Percentiles rank a stretch among this genome's conserved stretches.
phyloP scores from a whole-genome alignment of 1,140 invertebrate species.

The Drosophila malerkotliana region DNA sequence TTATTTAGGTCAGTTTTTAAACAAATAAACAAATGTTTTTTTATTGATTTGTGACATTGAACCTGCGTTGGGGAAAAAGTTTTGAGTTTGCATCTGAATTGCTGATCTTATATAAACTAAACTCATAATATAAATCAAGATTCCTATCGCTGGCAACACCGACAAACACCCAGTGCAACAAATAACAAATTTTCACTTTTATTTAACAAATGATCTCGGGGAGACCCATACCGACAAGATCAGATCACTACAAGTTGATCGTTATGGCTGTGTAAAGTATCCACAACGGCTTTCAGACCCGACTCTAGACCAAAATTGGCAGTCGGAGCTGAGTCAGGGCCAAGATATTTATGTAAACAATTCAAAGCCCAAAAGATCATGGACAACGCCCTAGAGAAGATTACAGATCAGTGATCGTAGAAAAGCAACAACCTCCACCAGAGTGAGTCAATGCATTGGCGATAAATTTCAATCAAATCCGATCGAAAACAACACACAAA shows the following conservation, averaged over 20 bases:
- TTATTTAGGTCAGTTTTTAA: background rate
- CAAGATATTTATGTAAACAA: conserved; percentile 39
- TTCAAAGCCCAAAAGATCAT: background rate
- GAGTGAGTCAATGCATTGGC: conserved; percentile 57
- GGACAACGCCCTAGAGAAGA: conserved; percentile 51
- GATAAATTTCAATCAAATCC: conserved; percentile 77
- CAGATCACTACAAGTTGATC: conserved; percentile 30
- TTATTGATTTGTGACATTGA: conserved; percentile 11
- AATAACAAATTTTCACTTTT: conserved; percentile 75
- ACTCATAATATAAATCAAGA: conserved; percentile 61
- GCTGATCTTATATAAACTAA: conserved; percentile 32
- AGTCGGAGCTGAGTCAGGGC: conserved; percentile 28
- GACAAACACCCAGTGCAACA: conserved; percentile 44
- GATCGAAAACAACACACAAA: conserved; percentile 42
- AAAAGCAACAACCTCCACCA: conserved; percentile 21
- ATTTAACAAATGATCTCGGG: conserved; percentile 65
- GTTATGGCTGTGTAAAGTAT: conserved; percentile 47
- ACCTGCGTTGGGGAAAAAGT: conserved; percentile 1
- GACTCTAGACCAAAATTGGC: conserved; percentile 60
- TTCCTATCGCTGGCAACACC: conserved; percentile 38
- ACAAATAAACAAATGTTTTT: background rate
- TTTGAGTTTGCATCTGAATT: conserved; percentile 4
- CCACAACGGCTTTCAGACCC: conserved; percentile 48
- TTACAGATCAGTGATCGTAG: conserved; percentile 54
- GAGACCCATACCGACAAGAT: conserved; percentile 9